Evolutionary conservation across 2,797 vertebrate species (phyloP).

Genomic region (Notolabrus celidotus): DNA sequence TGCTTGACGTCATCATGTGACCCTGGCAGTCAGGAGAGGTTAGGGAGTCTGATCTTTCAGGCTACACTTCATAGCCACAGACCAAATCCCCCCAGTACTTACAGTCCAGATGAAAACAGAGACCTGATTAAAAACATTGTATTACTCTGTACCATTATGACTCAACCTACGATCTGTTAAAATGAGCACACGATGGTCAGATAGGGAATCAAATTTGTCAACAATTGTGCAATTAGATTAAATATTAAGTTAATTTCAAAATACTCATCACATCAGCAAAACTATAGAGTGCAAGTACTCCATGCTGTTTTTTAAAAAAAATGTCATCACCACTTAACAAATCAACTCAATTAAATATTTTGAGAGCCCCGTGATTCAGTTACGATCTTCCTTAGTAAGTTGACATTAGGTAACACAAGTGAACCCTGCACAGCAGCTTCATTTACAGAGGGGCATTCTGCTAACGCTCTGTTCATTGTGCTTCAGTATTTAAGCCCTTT

Average conservation of each 20-base stretch:
- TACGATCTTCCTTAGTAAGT: conserved; percentile 20
- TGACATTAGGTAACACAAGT: conserved; percentile 44
- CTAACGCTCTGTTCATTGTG: conserved; percentile 74
- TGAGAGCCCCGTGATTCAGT: conserved; percentile 24
- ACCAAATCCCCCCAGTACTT: conserved; percentile 30
- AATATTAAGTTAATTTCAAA: neutral
- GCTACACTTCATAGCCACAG: conserved; percentile 37
- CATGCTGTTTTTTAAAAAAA: conserved; percentile 2
- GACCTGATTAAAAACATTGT: neutral
- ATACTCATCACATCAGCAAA: neutral
- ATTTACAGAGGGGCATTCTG: conserved; percentile 52
- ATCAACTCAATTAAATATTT: conserved; percentile 27
- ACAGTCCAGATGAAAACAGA: conserved; percentile 23
- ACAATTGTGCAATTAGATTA: neutral
- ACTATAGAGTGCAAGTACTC: neutral
- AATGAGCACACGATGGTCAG: neutral
- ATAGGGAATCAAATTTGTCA: neutral
- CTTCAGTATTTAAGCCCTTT: conserved; percentile 51
- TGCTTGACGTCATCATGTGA: conserved; percentile 69
- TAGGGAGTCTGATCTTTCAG: conserved; percentile 46
- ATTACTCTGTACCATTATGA: neutral
- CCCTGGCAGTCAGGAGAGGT: conserved; percentile 59
- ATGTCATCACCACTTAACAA: conserved; percentile 21
- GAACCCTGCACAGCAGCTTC: conserved; percentile 18
- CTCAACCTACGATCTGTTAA: conserved; percentile 5